Evolutionary conservation across 2,797 vertebrate genomes (phyloP), one percentile per base, ranked within the genome.

Genomic region (Epinephelus awoara): DNA sequence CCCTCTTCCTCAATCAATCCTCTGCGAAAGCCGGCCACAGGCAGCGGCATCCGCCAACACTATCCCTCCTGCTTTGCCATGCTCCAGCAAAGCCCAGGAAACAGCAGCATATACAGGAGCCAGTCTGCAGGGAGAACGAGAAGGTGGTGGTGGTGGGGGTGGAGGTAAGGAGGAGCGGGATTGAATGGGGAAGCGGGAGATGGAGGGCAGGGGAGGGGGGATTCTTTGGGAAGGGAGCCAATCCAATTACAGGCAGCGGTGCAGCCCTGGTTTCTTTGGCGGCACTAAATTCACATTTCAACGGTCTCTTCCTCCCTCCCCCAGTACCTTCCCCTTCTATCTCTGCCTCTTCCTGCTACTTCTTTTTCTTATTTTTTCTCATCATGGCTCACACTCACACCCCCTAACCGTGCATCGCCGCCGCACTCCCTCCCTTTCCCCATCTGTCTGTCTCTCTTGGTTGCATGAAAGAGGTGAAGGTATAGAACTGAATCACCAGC

Each of bases 171-270:
- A 59, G 86, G 84, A 72, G 75, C 13, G 23, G 63, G 83, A 87
- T 72, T 91, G 91, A 93, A 89, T 76, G 85, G 68, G 88, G 81
- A 87, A 89, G 74, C 34, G 58, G 67, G 86, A 86, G 83, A 81
- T 82, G 84, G 85, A 75, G 72, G 72, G 77, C 23, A 72, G 64
- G 72, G 71, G 84, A 34, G 25, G 80, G 67, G 82, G 72, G 75
- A 61, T 83, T 91, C 83, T 94, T 96, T 93, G 94, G 96, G 96
- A 96, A 93, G 74, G 69, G 77, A 95, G 96, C 96, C 97, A 96
- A 95, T 96, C 94, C 95, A 97, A 96, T 96, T 96, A 96, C 92
- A 93, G 94, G 92, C 95, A 95, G 93, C 85, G 91, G 93, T 93
- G 94, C 93, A 89, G 90, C 89, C 91, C 92, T 79, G 85, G 90